Evolutionary conservation across 1,140 invertebrate species (phyloP).

Genomic region (Drosophila ironensis): DNA sequence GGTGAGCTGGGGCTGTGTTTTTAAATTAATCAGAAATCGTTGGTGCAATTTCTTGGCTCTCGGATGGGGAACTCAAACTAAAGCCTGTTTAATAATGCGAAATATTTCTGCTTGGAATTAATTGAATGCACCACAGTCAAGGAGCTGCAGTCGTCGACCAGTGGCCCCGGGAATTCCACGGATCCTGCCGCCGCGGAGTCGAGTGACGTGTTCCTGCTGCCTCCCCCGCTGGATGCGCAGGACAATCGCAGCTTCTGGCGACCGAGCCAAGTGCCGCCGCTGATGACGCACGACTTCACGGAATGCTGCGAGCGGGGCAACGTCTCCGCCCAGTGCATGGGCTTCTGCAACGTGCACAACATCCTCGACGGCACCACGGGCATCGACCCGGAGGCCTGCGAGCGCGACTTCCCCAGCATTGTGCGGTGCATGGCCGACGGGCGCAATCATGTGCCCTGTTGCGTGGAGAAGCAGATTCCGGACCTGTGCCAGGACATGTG

Average conservation of each 20-base stretch:
- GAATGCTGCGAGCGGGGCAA: conserved; percentile 88
- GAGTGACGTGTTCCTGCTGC: conserved; percentile 82
- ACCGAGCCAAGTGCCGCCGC: conserved; percentile 53
- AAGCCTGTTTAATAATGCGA: no score
- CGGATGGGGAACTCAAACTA: no score
- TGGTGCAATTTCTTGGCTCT: no score
- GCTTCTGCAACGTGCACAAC: conserved; percentile 92
- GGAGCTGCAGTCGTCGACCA: conserved; percentile 75
- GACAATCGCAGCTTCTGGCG: conserved; percentile 79
- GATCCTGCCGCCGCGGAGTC: conserved; percentile 79
- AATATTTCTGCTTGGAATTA: no score
- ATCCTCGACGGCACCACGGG: conserved; percentile 90
- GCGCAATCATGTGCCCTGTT: conserved; percentile 92
- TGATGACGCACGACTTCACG: conserved; percentile 87
- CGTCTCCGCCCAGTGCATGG: conserved; percentile 87
- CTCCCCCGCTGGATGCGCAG: conserved; percentile 78
- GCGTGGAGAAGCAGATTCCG: conserved; percentile 89
- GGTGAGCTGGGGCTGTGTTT: conserved; percentile 85
- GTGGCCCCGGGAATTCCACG: conserved; percentile 46
- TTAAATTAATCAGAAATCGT: no score
- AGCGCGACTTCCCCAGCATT: conserved; percentile 89
- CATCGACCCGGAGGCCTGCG: conserved; percentile 89
- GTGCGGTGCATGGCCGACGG: conserved; percentile 90
- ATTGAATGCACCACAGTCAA: conserved; percentile 53
- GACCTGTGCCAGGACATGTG: conserved; percentile 93